Conservation (phyloP, 2,797 vertebrate species). For the Myotis daubentonii region DNA sequence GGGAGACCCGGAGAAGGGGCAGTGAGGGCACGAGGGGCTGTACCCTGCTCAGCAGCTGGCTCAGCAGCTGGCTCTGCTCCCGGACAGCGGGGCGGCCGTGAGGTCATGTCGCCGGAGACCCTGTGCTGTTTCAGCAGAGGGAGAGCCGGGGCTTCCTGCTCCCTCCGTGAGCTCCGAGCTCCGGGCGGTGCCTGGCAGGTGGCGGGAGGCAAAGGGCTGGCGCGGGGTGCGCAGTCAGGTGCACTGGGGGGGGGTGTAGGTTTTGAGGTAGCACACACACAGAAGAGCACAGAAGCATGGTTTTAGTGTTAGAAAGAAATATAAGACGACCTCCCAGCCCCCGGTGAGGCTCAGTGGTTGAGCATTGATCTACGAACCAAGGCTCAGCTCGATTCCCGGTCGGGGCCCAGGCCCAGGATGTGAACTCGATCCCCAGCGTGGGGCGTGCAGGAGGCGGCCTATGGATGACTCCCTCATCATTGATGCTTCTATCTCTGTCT, state of each 20-base stretch:
- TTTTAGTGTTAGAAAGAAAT: background rate
- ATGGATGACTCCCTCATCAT: no score
- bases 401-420: no score
- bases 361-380: no score
- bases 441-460: no score
- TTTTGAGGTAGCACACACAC: background rate
- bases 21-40: background rate
- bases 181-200: background rate
- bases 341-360: no score
- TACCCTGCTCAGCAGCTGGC: background rate
- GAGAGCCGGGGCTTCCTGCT: accelerated
- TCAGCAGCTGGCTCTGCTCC: background rate
- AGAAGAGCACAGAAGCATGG: background rate
- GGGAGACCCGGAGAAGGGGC: background rate
- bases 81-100: accelerated
- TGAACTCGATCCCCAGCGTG: no score
- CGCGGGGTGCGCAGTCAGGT: accelerated
- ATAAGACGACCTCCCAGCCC: background rate
- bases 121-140: accelerated
- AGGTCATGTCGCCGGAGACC: accelerated
- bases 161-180: background rate
- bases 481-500: no score
- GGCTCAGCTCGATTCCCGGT: no score
- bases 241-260: background rate
- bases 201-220: background rate